Conservation (phyloP, 2,113 vertebrate genomes). For the Microcebus tavaratra region DNA sequence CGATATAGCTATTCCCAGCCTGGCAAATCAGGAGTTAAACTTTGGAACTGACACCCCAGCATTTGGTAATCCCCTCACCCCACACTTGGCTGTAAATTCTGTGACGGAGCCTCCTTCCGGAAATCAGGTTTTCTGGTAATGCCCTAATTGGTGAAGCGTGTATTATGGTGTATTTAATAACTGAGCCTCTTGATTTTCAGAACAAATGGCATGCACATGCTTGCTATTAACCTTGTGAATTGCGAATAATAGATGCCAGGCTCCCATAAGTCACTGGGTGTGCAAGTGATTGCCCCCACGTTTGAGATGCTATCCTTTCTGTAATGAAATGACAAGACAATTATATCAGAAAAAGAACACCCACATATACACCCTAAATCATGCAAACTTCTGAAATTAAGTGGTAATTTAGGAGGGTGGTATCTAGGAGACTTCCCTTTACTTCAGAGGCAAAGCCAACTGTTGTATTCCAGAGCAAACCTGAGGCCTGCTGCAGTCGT, state of each 20-base stretch:
- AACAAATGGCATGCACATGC: constrained; percentile 55
- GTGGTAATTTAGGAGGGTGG: background rate
- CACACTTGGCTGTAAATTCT: background rate
- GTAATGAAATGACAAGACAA: constrained; percentile 17
- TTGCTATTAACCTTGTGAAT: constrained; percentile 50
- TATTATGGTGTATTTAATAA: constrained; percentile 55
- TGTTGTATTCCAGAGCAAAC: background rate
- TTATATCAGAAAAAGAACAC: background rate
- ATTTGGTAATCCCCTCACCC: background rate
- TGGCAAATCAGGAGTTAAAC: constrained; percentile 30
- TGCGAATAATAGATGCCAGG: background rate
- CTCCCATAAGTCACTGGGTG: background rate
- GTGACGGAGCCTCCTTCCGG: constrained; percentile 8
- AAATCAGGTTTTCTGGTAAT: constrained; percentile 58
- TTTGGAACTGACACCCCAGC: background rate
- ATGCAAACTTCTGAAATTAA: background rate
- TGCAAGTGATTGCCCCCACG: background rate
- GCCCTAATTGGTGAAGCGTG: constrained; percentile 52
- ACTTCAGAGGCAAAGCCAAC: background rate
- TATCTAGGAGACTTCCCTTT: background rate
- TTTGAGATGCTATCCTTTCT: background rate
- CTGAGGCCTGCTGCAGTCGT: background rate
- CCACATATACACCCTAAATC: background rate
- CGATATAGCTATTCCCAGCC: background rate
- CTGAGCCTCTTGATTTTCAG: constrained; percentile 39